Percentiles rank a stretch among this genome's conserved stretches.
These are phyloP conservation scores for Lathamus discolor DNA, from an alignment of 2,113 vertebrate species.

Conservation along the genomic window DNA sequence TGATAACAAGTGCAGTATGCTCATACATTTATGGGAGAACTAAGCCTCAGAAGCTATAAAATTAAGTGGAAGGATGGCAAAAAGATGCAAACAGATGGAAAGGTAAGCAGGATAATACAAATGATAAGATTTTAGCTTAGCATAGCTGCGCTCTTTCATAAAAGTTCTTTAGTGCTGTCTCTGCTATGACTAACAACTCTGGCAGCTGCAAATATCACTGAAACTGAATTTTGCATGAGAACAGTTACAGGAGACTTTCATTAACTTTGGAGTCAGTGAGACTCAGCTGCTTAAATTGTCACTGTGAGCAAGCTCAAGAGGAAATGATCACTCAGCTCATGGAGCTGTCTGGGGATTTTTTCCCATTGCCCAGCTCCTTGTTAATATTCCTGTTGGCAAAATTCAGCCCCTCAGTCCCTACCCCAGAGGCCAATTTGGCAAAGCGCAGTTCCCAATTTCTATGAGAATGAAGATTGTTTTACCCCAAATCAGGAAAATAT, in stretches of 20 bases:
- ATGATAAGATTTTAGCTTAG: not conserved
- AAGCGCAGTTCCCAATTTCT: not conserved
- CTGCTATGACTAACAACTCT: not conserved
- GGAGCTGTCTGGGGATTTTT: slow-evolving; percentile 1
- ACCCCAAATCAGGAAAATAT: not conserved
- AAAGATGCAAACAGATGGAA: not conserved
- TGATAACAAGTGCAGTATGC: not conserved
- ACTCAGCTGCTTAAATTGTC: slow-evolving; percentile 43
- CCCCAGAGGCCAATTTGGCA: not conserved
- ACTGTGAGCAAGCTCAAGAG: not conserved
- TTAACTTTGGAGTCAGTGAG: slow-evolving; percentile 30
- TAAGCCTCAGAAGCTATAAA: not conserved
- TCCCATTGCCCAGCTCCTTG: not conserved
- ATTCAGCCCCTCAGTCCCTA: not conserved
- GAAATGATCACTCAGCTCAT: slow-evolving; percentile 3
- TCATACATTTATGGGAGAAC: not conserved
- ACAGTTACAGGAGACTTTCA: slow-evolving; percentile 6
- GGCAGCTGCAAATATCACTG: slow-evolving; percentile 1
- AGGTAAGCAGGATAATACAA: not conserved
- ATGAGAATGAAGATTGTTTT: not conserved
- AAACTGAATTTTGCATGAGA: slow-evolving; percentile 55
- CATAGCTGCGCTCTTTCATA: not conserved
- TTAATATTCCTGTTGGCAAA: slow-evolving; percentile 34
- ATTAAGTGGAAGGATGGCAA: not conserved
- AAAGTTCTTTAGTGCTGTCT: not conserved